phyloP scores from a whole-genome alignment of 2,888 invertebrate species.

The Dascillus cervinus region DNA sequence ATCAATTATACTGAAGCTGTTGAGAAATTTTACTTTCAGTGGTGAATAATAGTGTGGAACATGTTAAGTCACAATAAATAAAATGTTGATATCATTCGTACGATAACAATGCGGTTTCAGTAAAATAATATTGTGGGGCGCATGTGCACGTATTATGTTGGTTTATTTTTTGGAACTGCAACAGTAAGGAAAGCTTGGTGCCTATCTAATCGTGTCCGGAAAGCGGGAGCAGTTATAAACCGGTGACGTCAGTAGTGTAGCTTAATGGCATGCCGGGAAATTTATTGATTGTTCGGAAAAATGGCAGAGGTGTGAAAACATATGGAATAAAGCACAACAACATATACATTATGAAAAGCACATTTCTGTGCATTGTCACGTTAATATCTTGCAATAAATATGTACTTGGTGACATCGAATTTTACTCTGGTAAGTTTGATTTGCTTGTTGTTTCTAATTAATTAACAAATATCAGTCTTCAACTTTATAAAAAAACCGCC shows the following conservation, averaged over 20 bases:
- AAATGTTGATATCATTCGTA: no score
- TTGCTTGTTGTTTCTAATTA: no score
- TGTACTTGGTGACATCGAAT: conserved; percentile 32
- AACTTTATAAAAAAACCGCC: not conserved
- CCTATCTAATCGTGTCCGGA: conserved; percentile 15
- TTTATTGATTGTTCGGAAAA: conserved; percentile 37
- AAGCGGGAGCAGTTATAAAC: conserved; percentile 15
- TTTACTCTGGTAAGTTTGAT: conserved; percentile 34
- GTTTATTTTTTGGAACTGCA: conserved; percentile 16
- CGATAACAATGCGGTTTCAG: no score
- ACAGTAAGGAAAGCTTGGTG: conserved; percentile 23
- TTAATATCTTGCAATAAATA: conserved; percentile 32
- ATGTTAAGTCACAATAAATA: no score
- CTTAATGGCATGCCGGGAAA: conserved; percentile 34
- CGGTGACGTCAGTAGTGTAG: conserved; percentile 27
- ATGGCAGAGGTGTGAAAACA: conserved; percentile 38
- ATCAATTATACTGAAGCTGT: no score
- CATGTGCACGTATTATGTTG: conserved; percentile 19
- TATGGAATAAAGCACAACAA: conserved; percentile 35
- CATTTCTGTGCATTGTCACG: conserved; percentile 32
- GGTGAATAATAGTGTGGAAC: no score
- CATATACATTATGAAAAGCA: conserved; percentile 34
- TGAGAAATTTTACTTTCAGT: no score
- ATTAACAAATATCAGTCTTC: not conserved
- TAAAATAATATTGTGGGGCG: conserved; percentile 15